phyloP scores from a whole-genome alignment of 35 echinoderm and acorn worm species.

The Apostichopus parvimensis region DNA sequence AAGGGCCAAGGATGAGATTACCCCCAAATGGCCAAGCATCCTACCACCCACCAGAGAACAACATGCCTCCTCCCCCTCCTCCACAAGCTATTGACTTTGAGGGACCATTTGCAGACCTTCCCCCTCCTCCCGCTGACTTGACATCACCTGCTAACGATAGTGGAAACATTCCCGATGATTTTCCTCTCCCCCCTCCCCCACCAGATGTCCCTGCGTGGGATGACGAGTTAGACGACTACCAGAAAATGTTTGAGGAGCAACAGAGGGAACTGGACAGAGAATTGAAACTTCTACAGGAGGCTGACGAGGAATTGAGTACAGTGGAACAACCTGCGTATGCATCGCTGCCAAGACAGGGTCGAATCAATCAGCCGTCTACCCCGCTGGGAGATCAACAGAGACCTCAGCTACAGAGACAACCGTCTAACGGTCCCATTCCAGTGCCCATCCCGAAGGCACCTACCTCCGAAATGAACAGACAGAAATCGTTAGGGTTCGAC shows the following conservation, averaged over 20 bases:
- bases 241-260: conserved; percentile 77
- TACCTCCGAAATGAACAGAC: conserved; percentile 12
- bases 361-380: conserved; percentile 73
- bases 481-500: conserved; percentile 3
- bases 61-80: conserved; percentile 47
- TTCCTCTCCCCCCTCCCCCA: conserved; percentile 62
- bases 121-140: conserved; percentile 72
- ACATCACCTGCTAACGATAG: conserved; percentile 22
- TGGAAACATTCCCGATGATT: conserved; percentile 46
- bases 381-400: conserved; percentile 61
- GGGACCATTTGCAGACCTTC: conserved; percentile 52
- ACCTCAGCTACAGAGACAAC: conserved; percentile 65
- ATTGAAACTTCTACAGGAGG: conserved; percentile 40
- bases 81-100: conserved; percentile 52
- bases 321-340: conserved; percentile 63
- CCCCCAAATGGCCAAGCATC: conserved; percentile 9
- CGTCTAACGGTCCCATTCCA: conserved; percentile 73
- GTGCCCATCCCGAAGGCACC: conserved; percentile 69
- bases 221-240: conserved; percentile 68
- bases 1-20: conserved; percentile 28
- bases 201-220: conserved; percentile 10
- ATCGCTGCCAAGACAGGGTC: conserved; percentile 81
- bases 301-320: conserved; percentile 15
- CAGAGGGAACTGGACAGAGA: conserved; percentile 52
- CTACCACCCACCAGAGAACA: neutral